A percentile compares a stretch with the other conserved stretches of the same genome.
Evolutionary conservation across 1,140 invertebrate species (phyloP).

Genomic region (Ruditapes philippinarum): DNA sequence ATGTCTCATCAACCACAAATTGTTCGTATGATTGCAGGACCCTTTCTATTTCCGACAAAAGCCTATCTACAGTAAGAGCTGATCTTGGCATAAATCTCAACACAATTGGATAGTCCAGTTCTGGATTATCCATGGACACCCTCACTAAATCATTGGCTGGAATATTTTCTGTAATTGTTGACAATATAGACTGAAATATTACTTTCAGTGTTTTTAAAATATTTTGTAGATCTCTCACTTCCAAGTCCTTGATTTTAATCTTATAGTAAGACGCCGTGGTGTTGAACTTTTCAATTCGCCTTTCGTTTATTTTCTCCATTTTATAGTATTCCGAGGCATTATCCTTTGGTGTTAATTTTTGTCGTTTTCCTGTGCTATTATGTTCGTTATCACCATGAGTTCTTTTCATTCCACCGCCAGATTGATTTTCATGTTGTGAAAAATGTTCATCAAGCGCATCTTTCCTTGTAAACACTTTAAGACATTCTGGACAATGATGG

Average conservation of each 20-base stretch:
- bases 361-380: neutral
- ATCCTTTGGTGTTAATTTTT: constrained; percentile 13
- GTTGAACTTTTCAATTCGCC: constrained; percentile 49
- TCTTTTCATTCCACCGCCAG: neutral
- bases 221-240: constrained; percentile 57
- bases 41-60: constrained; percentile 61
- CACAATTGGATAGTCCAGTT: constrained; percentile 63
- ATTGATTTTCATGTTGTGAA: constrained; percentile 23
- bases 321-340: constrained; percentile 9
- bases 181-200: constrained; percentile 58
- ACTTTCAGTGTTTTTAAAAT: constrained; percentile 46
- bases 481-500: constrained; percentile 64
- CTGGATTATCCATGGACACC: constrained; percentile 56
- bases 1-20: constrained; percentile 61
- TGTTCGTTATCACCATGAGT: neutral
- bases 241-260: constrained; percentile 55
- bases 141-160: constrained; percentile 51
- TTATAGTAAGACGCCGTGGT: constrained; percentile 59
- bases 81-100: constrained; percentile 56
- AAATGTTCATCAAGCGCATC: constrained; percentile 59
- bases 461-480: constrained; percentile 41
- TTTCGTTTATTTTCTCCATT: constrained; percentile 18
- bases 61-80: constrained; percentile 42
- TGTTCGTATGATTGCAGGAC: constrained; percentile 67
- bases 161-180: constrained; percentile 48